Base-by-base conservation (phyloP, 2,113 vertebrate species). In the Telmatochromis sp. region DNA sequence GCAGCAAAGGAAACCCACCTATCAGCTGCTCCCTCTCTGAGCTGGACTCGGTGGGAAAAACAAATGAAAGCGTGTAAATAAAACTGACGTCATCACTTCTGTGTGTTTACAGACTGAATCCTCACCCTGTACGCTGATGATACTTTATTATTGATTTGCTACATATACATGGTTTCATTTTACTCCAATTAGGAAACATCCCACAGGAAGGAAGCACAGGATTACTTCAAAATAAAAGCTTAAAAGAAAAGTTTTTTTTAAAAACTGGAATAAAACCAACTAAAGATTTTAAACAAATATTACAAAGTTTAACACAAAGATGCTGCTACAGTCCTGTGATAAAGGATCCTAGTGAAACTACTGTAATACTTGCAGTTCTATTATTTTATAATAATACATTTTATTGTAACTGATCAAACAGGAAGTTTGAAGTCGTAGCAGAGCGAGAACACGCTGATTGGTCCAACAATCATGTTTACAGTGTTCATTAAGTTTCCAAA, bases 231-330 rank as follows among this genome's bases (percentile, higher is more conserved):
- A 75, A 26, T 47, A 17, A 28, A 28, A 75, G 15, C 8, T 5
- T 9, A 47, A 47, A 47, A 31, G 1, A 75, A 28, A 75, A 1
- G 0, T 28, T 9, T 75, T 12, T 51, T 37, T 37, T 0, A 2
- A 7, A 12, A 47, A 47, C 40, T 47, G 68, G 21, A 26, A 26
- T 15, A 15, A 75, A 47, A 17, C 4, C 40, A 73, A 73, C 23
- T 11, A 47, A 19, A 75, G 15, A 50, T 47, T 75, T 11, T 19
- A 50, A 75, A 78, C 12, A 28, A 40, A 17, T 42, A 73, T 73
- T 73, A 2, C 21, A 73, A 50, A 75, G 14, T 26, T 75, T 28
- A 26, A 19, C 21, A 75, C 42, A 17, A 37, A n/a, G 21, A 26
- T 10, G 68, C 5, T 26, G 21, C 37, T 17, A 45, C 37, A 17